Percentiles rank a stretch among this genome's conserved stretches.
Conservation (phyloP, 2,113 vertebrate species). For the Prionailurus bengalensis region DNA sequence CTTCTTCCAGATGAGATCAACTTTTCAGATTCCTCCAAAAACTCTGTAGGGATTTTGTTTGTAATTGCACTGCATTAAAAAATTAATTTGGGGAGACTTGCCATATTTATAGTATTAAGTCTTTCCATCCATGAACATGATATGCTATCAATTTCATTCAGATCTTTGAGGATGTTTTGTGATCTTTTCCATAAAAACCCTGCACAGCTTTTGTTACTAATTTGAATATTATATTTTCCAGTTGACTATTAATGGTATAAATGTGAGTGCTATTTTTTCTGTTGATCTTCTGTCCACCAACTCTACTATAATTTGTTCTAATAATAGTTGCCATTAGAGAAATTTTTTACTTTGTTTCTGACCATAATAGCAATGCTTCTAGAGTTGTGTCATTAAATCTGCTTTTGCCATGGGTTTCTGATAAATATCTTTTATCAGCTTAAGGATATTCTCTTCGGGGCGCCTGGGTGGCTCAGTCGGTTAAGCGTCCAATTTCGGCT, state of each 20-base stretch:
- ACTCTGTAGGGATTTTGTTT: slow-evolving; percentile 27
- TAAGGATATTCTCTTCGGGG: slow-evolving; percentile 1
- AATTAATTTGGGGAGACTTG: slow-evolving; percentile 32
- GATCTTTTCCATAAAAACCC: slow-evolving; percentile 44
- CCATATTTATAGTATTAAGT: not conserved
- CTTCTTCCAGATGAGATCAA: not conserved
- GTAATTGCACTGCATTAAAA: not conserved
- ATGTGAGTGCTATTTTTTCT: slow-evolving; percentile 19
- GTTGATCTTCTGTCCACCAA: not conserved
- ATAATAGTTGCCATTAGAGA: not conserved
- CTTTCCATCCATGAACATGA: not conserved
- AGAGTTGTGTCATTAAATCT: slow-evolving; percentile 35
- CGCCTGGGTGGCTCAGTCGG: too few species aligned
- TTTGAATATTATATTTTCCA: slow-evolving; percentile 45
- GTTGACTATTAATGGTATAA: not conserved
- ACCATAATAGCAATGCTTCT: not conserved
- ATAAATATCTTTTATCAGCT: not conserved
- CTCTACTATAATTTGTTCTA: slow-evolving; percentile 5
- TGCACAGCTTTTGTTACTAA: not conserved
- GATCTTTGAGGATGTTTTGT: slow-evolving; percentile 40
- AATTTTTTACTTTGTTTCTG: slow-evolving; percentile 50
- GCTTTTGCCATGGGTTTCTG: slow-evolving; percentile 25
- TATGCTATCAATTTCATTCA: slow-evolving; percentile 24
- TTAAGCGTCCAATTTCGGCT: too few species aligned
- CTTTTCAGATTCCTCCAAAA: slow-evolving; percentile 47